Conservation (phyloP, 2,797 vertebrate species). For the Babyrousa celebensis region DNA sequence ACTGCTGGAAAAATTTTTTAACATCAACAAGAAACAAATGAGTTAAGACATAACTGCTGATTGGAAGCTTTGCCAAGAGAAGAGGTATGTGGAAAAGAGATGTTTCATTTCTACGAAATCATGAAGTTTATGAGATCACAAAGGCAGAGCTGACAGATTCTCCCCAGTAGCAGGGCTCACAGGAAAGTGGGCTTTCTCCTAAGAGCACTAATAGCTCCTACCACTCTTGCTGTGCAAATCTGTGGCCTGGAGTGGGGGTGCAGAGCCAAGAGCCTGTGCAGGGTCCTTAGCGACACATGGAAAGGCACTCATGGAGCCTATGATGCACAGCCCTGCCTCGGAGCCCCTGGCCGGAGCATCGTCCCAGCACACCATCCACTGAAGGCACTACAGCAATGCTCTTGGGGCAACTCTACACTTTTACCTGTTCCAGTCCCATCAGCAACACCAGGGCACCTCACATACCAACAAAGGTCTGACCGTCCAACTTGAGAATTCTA, state of each 20-base stretch:
- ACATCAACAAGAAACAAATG: slow-evolving; percentile 66
- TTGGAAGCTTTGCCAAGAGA: slow-evolving; percentile 53
- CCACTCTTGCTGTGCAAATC: slow-evolving; percentile 47
- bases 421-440: background rate
- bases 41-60: background rate
- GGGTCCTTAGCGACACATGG: background rate
- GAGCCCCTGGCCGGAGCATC: background rate
- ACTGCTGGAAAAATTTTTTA: background rate
- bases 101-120: slow-evolving; percentile 69
- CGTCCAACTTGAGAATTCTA: background rate
- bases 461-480: background rate
- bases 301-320: background rate
- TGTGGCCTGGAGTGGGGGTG: slow-evolving; percentile 22
- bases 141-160: slow-evolving; percentile 51
- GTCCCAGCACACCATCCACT: background rate
- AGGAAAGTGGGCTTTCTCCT: slow-evolving; percentile 63
- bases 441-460: background rate
- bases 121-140: slow-evolving; percentile 61
- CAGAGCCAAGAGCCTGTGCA: background rate
- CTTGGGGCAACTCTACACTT: background rate
- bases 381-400: background rate
- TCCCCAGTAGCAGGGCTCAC: slow-evolving; percentile 62
- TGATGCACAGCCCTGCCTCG: accelerated
- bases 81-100: slow-evolving; percentile 9
- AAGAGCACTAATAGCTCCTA: slow-evolving; percentile 67